These are phyloP conservation scores for Agriopis marginaria DNA, from an alignment of 2,888 invertebrate genomes.

Conservation along the genomic window DNA sequence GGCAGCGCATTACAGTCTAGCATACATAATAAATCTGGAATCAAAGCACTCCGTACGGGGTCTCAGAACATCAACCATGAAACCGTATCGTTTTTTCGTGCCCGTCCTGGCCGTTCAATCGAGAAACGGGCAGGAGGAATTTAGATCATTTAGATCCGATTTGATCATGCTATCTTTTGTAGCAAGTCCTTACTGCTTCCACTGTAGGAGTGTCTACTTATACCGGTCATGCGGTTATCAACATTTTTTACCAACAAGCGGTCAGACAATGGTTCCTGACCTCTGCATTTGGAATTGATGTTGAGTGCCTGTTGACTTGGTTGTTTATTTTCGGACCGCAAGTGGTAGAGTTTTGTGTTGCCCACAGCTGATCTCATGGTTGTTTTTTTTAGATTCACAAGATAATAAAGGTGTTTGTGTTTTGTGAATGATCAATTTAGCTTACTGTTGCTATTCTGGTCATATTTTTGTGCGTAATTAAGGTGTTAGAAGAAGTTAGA, in stretches of 20 bases:
- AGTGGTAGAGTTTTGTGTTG: constrained; percentile 34
- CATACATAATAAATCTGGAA: no score
- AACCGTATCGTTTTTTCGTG: no score
- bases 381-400: constrained; percentile 41
- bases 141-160: no score
- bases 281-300: constrained; percentile 62
- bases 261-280: constrained; percentile 73
- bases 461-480: constrained; percentile 2
- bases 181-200: constrained; percentile 10
- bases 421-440: constrained; percentile 26
- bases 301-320: constrained; percentile 67
- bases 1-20: no score
- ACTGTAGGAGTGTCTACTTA: constrained; percentile 49
- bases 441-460: constrained; percentile 6
- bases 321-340: constrained; percentile 64
- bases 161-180: no score
- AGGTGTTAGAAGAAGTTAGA: not conserved
- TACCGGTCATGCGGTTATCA: constrained; percentile 46
- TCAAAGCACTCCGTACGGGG: no score
- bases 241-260: constrained; percentile 50
- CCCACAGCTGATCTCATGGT: constrained; percentile 38
- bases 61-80: no score
- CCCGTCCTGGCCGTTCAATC: no score
- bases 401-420: constrained; percentile 30
- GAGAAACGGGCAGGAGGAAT: no score